Base-by-base conservation (phyloP, 2,888 invertebrate genomes). In the Seladonia tumulorum region DNA sequence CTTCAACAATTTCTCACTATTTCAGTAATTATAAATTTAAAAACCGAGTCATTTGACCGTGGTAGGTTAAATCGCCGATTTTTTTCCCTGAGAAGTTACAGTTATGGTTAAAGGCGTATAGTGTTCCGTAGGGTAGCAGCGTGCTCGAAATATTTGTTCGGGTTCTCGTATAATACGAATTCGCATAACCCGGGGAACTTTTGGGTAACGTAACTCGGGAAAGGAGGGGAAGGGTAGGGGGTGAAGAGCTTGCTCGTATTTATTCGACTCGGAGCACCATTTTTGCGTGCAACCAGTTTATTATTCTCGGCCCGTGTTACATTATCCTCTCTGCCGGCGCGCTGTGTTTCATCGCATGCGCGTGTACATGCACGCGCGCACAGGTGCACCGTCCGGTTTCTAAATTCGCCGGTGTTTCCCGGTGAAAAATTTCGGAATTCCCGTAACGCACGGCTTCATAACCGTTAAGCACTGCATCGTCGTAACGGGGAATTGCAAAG, bases 391-490 rank as follows among this genome's bases (percentile, higher is more conserved):
- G 63, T 63, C 47, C 25, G 74, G 49, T 53, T 74, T 53, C 63
- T 63, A 63, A 57, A 75, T 75, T 75, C 60, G 57, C 35, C 29
- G 63, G 63, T 29, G 63, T 74, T 53, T n/a, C 1, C 70, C 42
- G 42, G 70, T 42, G 70, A 70, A 70, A 70, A 70, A 70, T 70
- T 70, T 70, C 70, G 42, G 42, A 42, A 57, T 70, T 42, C 39
- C 42, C 70, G 70, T 42, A 70, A 70, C 39, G 39, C 39, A 42
- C 70, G 39, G 42, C 70, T 70, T 70, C 70, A 70, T 70, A 70
- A 70, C 70, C n/a, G 70, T 70, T 70, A 70, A 70, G 22, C 25
- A 57, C 76, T 22, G 45, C 78, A 42, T 42, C 70, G 70, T 42
- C 70, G 42, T 70, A 70, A 70, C 66, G 18, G 18, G 10, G 35